Evolutionary conservation across 2,113 vertebrate species (phyloP).

Genomic region (Hydrolagus affinis): DNA sequence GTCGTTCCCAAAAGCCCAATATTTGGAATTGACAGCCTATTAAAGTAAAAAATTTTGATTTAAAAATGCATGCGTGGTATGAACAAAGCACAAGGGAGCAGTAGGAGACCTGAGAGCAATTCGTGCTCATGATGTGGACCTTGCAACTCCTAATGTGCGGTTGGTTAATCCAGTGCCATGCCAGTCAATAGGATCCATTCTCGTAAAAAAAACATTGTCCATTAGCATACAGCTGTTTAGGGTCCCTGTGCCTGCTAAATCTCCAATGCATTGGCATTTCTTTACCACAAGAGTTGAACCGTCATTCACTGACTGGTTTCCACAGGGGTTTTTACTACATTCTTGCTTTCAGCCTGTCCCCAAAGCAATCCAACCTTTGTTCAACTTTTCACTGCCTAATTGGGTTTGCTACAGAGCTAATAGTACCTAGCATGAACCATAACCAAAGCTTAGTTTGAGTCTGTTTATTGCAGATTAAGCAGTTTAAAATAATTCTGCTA

Average conservation of each 20-base stretch:
- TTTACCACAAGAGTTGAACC: slow-evolving; percentile 9
- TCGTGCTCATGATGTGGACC: slow-evolving; percentile 15
- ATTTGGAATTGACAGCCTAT: not conserved
- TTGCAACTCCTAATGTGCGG: not conserved
- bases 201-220: slow-evolving; percentile 10
- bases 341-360: not conserved
- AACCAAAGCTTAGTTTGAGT: slow-evolving; percentile 2
- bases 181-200: not conserved
- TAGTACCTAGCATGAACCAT: not conserved
- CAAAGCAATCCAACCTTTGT: not conserved
- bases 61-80: not conserved
- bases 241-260: slow-evolving; percentile 13
- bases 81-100: not conserved
- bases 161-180: slow-evolving; percentile 17
- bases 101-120: slow-evolving; percentile 14
- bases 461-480: not conserved
- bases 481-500: slow-evolving; percentile 15
- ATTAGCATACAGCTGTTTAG: slow-evolving; percentile 29
- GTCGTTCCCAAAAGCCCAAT: not conserved
- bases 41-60: slow-evolving; percentile 6
- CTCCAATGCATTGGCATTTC: slow-evolving; percentile 26
- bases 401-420: not conserved
- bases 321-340: not conserved
- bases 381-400: not conserved
- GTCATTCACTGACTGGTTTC: slow-evolving; percentile 4